Evolutionary conservation across 2,113 vertebrate genomes (phyloP).

Genomic region (Nettapus auritus): DNA sequence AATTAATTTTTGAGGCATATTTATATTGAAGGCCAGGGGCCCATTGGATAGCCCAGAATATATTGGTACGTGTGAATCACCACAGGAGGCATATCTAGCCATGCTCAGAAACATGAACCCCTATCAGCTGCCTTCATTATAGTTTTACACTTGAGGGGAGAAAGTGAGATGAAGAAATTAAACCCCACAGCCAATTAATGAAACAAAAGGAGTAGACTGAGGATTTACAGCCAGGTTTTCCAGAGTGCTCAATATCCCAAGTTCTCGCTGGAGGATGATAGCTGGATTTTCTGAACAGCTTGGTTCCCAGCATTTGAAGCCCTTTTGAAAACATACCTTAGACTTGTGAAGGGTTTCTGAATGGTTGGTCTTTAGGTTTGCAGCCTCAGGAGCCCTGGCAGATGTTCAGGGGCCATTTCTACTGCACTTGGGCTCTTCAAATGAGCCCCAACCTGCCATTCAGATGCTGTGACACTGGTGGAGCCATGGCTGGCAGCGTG

Average conservation of each 20-base stretch:
- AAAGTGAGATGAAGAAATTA: constrained; percentile 36
- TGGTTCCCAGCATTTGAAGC: neutral
- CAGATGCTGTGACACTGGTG: accelerated
- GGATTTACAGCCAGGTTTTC: neutral
- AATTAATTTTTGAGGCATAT: neutral
- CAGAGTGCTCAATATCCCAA: neutral
- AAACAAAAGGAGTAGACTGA: neutral
- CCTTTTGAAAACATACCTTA: neutral
- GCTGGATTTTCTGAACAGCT: neutral
- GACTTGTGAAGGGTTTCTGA: neutral
- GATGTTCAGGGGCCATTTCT: neutral
- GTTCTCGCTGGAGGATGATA: neutral
- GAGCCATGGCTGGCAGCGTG: neutral
- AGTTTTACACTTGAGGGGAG: neutral
- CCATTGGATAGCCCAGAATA: neutral
- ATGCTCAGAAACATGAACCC: neutral
- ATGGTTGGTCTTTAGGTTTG: neutral
- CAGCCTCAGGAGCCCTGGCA: neutral
- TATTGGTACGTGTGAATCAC: neutral
- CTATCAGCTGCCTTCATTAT: neutral
- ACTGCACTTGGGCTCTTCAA: neutral
- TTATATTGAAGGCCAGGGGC: neutral
- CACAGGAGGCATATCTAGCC: neutral
- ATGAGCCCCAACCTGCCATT: neutral
- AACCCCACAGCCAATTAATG: constrained; percentile 9